A percentile compares a stretch with the other conserved stretches of the same genome.
These are phyloP conservation scores for Heliconius cydno DNA, from an alignment of 2,888 invertebrate genomes.

Conservation along the genomic window DNA sequence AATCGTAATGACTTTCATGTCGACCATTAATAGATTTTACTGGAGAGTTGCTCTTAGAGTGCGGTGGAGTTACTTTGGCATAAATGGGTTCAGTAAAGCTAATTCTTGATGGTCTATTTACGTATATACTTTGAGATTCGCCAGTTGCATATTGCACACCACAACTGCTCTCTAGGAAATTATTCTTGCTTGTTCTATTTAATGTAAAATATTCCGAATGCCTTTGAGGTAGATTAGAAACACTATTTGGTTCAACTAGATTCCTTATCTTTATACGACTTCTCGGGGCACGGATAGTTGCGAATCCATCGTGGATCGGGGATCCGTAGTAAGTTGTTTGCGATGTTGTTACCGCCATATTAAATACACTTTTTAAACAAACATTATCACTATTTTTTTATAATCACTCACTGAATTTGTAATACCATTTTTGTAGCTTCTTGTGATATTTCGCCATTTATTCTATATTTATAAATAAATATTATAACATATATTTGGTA, in stretches of 20 bases:
- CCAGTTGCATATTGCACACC: constrained; percentile 72
- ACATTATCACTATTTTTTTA: constrained; percentile 22
- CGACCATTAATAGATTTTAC: constrained; percentile 65
- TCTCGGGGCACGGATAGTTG: constrained; percentile 89
- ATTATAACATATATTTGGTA: constrained; percentile 14
- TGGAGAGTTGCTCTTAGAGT: constrained; percentile 71
- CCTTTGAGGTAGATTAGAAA: constrained; percentile 75
- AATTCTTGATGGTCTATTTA: constrained; percentile 66
- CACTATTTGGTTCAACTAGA: constrained; percentile 74
- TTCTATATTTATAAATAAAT: background rate
- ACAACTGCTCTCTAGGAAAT: constrained; percentile 72
- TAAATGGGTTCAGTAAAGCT: constrained; percentile 79
- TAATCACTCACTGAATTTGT: background rate
- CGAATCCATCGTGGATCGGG: constrained; percentile 93
- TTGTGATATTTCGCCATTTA: constrained; percentile 1
- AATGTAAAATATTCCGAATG: constrained; percentile 81
- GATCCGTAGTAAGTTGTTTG: constrained; percentile 74
- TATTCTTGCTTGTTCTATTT: constrained; percentile 74
- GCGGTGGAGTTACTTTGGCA: constrained; percentile 76
- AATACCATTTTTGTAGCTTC: background rate
- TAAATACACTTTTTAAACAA: constrained; percentile 30
- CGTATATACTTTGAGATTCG: constrained; percentile 52
- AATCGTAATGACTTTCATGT: constrained; percentile 77
- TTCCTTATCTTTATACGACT: constrained; percentile 79
- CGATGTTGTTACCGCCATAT: constrained; percentile 75